Percentiles rank a stretch among this genome's conserved stretches.
Conservation (phyloP, 2,888 invertebrate genomes). For the Lutraria lutraria region DNA sequence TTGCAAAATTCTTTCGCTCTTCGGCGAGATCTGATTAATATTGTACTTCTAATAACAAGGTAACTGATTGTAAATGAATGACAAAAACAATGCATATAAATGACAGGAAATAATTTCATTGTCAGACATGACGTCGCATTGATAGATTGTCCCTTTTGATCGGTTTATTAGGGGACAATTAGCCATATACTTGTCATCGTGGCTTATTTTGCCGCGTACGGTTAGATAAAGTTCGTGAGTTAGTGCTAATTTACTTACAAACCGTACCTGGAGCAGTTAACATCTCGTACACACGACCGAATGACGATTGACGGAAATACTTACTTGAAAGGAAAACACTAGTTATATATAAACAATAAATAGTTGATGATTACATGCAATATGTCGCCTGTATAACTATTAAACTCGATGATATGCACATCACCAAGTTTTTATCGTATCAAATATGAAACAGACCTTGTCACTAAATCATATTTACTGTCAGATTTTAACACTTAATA, state of each 20-base stretch:
- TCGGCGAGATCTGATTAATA: background rate
- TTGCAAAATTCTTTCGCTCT: background rate
- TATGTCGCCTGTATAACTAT: constrained; percentile 1
- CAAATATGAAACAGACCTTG: background rate
- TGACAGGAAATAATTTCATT: constrained; percentile 11
- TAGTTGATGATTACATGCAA: background rate
- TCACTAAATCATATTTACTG: too few species aligned
- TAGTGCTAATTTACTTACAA: background rate
- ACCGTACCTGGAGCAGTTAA: background rate
- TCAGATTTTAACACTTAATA: too few species aligned
- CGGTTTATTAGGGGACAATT: constrained; percentile 34
- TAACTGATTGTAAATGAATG: background rate
- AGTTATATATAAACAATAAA: background rate
- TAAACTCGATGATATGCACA: background rate
- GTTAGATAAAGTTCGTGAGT: background rate
- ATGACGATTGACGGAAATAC: background rate
- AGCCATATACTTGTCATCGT: constrained; percentile 36
- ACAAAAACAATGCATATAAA: constrained; percentile 10
- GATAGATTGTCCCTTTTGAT: constrained; percentile 38
- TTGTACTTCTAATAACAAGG: background rate
- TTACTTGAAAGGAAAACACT: background rate
- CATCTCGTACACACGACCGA: background rate
- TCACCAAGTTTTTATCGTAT: background rate
- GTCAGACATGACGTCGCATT: constrained; percentile 28
- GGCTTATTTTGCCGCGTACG: background rate